Evolutionary conservation across 2,113 vertebrate genomes (phyloP).

Genomic region (Caloenas nicobarica): DNA sequence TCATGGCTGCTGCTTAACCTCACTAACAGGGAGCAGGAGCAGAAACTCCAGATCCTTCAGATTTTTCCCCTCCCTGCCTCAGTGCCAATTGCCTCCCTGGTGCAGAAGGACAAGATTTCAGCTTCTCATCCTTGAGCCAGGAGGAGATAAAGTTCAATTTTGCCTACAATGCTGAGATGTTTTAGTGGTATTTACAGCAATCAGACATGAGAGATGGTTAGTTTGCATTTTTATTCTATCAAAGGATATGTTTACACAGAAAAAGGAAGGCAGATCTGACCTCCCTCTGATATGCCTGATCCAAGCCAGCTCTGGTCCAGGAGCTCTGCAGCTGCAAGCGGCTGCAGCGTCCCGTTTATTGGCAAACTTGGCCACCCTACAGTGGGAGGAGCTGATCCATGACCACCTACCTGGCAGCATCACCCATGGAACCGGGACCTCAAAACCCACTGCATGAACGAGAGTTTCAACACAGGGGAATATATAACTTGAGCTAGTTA

Average conservation of each 20-base stretch:
- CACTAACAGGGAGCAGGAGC: neutral
- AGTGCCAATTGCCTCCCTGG: neutral
- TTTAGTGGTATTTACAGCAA: neutral
- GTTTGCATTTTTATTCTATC: slow-evolving; percentile 16
- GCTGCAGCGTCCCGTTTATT: neutral
- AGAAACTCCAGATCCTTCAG: neutral
- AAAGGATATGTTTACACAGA: slow-evolving; percentile 28
- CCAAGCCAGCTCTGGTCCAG: neutral
- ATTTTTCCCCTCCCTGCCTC: neutral
- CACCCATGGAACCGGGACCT: neutral
- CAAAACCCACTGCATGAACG: neutral
- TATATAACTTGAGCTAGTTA: neutral
- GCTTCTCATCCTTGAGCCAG: neutral
- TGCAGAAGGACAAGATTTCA: neutral
- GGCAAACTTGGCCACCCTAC: neutral
- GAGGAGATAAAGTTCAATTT: neutral
- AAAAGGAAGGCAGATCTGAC: neutral
- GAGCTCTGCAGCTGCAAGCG: neutral
- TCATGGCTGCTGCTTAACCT: neutral
- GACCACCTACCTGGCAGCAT: neutral
- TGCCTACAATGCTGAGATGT: neutral
- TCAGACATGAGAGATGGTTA: neutral
- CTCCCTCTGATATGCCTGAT: neutral
- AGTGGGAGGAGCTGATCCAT: neutral
- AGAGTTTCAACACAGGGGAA: neutral